Evolutionary conservation across 2,888 invertebrate species (phyloP).

Genomic region (Xylophagus ater): DNA sequence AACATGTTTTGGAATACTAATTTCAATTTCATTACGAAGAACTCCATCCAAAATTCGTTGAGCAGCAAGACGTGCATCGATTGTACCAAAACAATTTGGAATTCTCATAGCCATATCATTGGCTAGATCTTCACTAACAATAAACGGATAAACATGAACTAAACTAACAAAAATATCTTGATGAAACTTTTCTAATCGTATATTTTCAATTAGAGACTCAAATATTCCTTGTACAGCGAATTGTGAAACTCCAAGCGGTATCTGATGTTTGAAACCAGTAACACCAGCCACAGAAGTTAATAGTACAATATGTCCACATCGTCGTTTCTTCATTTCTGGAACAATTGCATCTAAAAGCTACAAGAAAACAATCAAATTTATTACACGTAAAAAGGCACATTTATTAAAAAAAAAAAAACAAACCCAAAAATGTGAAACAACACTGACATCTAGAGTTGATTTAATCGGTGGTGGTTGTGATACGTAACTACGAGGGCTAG

Average conservation of each 20-base stretch:
- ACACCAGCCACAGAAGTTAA: slow-evolving; percentile 52
- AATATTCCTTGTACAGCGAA: slow-evolving; percentile 55
- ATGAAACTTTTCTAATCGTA: slow-evolving; percentile 43
- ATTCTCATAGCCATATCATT: slow-evolving; percentile 48
- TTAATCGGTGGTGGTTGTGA: slow-evolving; percentile 45
- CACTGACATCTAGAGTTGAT: slow-evolving; percentile 46
- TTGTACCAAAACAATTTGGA: slow-evolving; percentile 54
- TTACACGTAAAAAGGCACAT: not conserved
- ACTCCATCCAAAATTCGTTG: slow-evolving; percentile 49
- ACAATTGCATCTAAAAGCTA: slow-evolving; percentile 50
- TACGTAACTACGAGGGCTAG: slow-evolving; percentile 46
- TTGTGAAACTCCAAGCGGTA: slow-evolving; percentile 52
- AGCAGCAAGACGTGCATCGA: slow-evolving; percentile 48
- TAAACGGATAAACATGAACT: slow-evolving; percentile 52
- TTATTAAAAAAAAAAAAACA: slow-evolving; percentile 11
- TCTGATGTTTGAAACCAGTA: slow-evolving; percentile 46
- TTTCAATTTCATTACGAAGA: slow-evolving; percentile 48
- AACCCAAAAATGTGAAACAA: slow-evolving; percentile 55
- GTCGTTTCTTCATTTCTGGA: slow-evolving; percentile 47
- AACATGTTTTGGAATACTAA: slow-evolving; percentile 51
- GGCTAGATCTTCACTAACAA: slow-evolving; percentile 43
- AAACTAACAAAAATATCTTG: slow-evolving; percentile 49
- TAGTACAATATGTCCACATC: slow-evolving; percentile 50
- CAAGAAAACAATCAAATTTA: slow-evolving; percentile 18
- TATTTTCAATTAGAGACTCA: slow-evolving; percentile 50